A percentile compares a stretch with the other conserved stretches of the same genome.
These are phyloP conservation scores for Synanthedon andrenaeformis DNA, from an alignment of 2,888 invertebrate genomes.

Conservation along the genomic window DNA sequence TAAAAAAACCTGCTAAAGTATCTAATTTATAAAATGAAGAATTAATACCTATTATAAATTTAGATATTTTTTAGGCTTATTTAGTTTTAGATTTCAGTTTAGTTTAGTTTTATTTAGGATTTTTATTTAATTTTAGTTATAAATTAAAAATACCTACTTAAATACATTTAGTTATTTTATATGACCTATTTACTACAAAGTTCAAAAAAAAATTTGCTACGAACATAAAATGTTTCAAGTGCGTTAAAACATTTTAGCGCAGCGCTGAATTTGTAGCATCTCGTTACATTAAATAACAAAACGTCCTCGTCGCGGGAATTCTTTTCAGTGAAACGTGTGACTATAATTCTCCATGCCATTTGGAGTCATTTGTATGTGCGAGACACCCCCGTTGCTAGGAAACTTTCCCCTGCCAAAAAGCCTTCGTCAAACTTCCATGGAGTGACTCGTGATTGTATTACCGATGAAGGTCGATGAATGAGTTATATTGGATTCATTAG, in stretches of 20 bases:
- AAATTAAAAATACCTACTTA: too few relatives aligned
- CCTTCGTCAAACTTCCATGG: slow-evolving; percentile 61
- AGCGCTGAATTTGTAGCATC: background rate
- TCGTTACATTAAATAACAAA: slow-evolving; percentile 4
- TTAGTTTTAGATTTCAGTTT: too few relatives aligned
- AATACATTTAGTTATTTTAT: background rate
- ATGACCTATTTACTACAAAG: background rate
- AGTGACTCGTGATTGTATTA: slow-evolving; percentile 58
- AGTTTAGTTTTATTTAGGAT: too few relatives aligned
- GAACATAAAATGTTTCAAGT: background rate
- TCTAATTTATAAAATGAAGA: too few relatives aligned
- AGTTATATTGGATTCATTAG: background rate
- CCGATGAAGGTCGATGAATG: slow-evolving; percentile 21
- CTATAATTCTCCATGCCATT: slow-evolving; percentile 9
- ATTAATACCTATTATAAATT: too few relatives aligned
- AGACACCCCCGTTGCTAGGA: slow-evolving; percentile 31
- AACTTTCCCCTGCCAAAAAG: slow-evolving; percentile 56
- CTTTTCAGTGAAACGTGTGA: slow-evolving; percentile 12
- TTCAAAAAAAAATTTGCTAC: background rate
- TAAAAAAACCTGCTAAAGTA: too few relatives aligned
- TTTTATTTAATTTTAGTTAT: too few relatives aligned
- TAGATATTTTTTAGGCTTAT: too few relatives aligned
- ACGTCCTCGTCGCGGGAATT: slow-evolving; percentile 10
- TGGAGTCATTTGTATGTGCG: slow-evolving; percentile 53
- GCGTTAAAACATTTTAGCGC: background rate